Conservation (phyloP, 2,797 vertebrate species). For the Neomorphus geoffroyi region DNA sequence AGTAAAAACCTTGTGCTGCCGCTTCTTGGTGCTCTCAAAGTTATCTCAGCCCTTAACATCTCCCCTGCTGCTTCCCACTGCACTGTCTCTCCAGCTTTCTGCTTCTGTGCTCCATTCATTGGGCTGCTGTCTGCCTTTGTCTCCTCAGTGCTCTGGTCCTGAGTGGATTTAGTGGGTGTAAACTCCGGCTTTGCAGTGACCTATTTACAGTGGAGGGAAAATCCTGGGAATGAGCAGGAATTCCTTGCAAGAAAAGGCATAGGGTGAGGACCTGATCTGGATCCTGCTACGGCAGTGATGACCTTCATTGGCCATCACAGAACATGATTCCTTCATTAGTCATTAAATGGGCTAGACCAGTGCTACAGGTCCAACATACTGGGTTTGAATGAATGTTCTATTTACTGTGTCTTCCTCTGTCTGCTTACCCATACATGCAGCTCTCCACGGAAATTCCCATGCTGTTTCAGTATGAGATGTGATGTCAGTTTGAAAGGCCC, state of each 20-base stretch:
- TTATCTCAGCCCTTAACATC: background rate
- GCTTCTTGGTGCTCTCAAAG: background rate
- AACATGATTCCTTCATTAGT: background rate
- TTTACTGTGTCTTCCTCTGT: background rate
- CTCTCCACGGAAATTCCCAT: background rate
- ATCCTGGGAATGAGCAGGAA: background rate
- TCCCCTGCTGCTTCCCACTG: background rate
- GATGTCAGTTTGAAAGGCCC: slow-evolving; percentile 27
- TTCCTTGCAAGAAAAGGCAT: background rate
- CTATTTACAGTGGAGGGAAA: background rate
- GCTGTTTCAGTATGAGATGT: background rate
- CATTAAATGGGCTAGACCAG: background rate
- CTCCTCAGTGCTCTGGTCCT: background rate
- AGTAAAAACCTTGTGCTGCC: background rate
- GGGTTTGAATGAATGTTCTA: background rate
- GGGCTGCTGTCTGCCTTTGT: background rate
- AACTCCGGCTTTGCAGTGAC: background rate
- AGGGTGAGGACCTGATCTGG: background rate
- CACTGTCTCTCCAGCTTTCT: rapidly evolving
- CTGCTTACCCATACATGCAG: rapidly evolving
- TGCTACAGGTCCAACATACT: background rate
- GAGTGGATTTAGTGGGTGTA: background rate
- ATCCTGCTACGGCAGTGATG: background rate
- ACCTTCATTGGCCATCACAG: background rate
- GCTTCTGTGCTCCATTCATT: background rate